Conservation (phyloP, 1,140 invertebrate genomes). For the Drosophila athabasca region DNA sequence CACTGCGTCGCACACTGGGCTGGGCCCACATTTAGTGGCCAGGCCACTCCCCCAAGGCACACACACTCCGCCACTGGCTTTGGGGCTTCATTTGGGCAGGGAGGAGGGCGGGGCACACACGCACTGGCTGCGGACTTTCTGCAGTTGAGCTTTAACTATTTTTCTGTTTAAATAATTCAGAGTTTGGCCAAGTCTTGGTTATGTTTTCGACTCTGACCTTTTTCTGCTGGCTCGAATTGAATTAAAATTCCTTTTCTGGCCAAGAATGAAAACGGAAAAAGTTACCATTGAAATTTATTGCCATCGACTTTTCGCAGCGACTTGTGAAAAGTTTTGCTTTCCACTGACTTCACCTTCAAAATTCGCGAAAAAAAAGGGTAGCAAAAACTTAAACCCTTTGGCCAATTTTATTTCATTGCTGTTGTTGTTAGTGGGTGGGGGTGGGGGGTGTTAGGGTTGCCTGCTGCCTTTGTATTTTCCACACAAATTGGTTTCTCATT, state of each 20-base stretch:
- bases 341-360: conserved; percentile 33
- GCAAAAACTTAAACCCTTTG: conserved; percentile 55
- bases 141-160: conserved; percentile 43
- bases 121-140: background rate
- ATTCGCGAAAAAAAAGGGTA: conserved; percentile 26
- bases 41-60: conserved; percentile 25
- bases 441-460: background rate
- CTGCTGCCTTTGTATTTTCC: conserved; percentile 64
- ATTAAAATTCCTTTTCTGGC: conserved; percentile 65
- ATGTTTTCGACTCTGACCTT: conserved; percentile 34
- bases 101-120: background rate
- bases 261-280: conserved; percentile 40
- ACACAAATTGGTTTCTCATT: conserved; percentile 80
- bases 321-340: conserved; percentile 66
- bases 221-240: conserved; percentile 38
- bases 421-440: background rate
- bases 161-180: conserved; percentile 73
- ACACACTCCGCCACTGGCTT: conserved; percentile 46
- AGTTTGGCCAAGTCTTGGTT: conserved; percentile 54
- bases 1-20: conserved; percentile 70
- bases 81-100: conserved; percentile 67
- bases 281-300: conserved; percentile 68
- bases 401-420: conserved; percentile 70
- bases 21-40: conserved; percentile 64
- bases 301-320: conserved; percentile 56